A percentile compares a stretch with the other conserved stretches of the same genome.
Evolutionary conservation across 2,797 vertebrate genomes (phyloP).

Genomic region (Pempheris klunzingeri): DNA sequence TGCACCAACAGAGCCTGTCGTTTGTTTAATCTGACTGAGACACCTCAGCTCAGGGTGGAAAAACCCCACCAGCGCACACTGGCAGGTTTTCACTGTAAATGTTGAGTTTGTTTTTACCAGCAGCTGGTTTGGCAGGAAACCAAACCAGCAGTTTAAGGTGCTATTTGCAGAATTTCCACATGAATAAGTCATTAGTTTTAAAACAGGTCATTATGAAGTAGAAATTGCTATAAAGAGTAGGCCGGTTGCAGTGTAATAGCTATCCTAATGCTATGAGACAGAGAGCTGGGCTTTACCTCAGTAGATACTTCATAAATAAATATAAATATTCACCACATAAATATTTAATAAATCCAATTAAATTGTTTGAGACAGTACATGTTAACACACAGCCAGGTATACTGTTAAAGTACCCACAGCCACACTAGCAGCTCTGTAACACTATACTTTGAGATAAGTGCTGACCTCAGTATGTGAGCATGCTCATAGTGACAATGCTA

Average conservation of each 20-base stretch:
- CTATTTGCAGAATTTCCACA: constrained; percentile 45
- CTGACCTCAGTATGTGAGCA: not conserved
- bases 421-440: not conserved
- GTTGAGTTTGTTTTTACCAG: constrained; percentile 31
- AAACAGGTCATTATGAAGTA: not conserved
- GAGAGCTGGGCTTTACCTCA: not conserved
- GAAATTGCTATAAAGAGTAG: not conserved
- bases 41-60: not conserved
- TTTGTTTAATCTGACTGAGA: constrained; percentile 3
- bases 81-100: constrained; percentile 33
- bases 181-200: constrained; percentile 39
- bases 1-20: not conserved
- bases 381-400: not conserved
- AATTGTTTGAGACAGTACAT: not conserved
- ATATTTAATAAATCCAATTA: not conserved
- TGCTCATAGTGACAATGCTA: not conserved
- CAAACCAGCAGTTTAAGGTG: constrained; percentile 21
- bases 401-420: not conserved
- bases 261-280: not conserved
- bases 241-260: constrained; percentile 5
- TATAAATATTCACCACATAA: too few relatives aligned
- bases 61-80: constrained; percentile 16
- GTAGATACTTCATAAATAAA: not conserved
- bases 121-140: constrained; percentile 24
- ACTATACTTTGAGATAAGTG: not conserved